phyloP scores from a whole-genome alignment of 2,113 vertebrate species.

The Anhinga rufa region DNA sequence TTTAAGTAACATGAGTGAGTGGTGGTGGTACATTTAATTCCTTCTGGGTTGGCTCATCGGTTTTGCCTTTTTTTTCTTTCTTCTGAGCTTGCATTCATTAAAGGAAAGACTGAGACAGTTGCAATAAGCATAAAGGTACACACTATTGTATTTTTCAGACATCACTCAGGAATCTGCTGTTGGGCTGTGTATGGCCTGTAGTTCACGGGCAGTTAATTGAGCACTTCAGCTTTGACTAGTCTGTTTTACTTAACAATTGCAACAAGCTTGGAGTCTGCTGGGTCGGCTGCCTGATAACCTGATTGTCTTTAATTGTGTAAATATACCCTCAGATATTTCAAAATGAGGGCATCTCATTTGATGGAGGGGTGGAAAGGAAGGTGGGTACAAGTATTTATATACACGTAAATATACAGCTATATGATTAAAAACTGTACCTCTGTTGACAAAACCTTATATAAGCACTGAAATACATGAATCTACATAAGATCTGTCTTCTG shows the following conservation, averaged over 20 bases:
- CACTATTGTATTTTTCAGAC: fast-evolving
- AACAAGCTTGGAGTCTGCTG: not conserved
- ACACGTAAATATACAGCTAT: not conserved
- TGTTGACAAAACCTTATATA: not conserved
- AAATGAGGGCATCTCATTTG: not conserved
- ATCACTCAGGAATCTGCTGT: not conserved
- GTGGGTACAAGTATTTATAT: not conserved
- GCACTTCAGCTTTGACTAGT: not conserved
- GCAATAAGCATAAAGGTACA: not conserved
- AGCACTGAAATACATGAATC: not conserved
- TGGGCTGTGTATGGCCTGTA: not conserved
- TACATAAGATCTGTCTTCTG: not conserved
- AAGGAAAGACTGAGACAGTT: not conserved
- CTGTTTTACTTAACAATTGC: not conserved
- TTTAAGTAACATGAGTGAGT: not conserved
- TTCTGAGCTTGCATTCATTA: not conserved
- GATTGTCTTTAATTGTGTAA: not conserved
- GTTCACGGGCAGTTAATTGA: not conserved
- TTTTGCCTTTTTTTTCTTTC: not conserved
- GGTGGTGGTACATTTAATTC: not conserved
- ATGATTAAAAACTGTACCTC: not conserved
- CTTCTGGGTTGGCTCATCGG: not conserved
- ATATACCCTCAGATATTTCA: not conserved
- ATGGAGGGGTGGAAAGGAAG: not conserved
- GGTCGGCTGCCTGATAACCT: not conserved